Percentiles rank a stretch among this genome's conserved stretches.
Evolutionary conservation across 1,140 invertebrate species (phyloP).

Genomic region (Macrotrachela quadricornifera): DNA sequence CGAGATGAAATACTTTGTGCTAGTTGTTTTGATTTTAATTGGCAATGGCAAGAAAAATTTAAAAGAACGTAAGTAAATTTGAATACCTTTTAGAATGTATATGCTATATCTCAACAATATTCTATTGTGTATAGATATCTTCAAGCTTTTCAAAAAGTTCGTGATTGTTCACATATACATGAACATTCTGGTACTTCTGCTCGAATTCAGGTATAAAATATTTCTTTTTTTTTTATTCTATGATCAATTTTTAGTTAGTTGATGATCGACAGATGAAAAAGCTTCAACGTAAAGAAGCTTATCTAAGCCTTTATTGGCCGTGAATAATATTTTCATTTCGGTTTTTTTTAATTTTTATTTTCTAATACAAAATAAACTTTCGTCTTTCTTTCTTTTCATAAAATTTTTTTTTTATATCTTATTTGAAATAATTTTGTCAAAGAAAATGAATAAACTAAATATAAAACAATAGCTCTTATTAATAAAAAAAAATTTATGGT

Average conservation of each 20-base stretch:
- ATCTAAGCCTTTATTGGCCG: slow-evolving; percentile 8
- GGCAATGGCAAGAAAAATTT: slow-evolving; percentile 7
- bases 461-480: too few relatives aligned
- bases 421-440: too few relatives aligned
- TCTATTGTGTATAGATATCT: background rate
- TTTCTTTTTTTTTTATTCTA: too few relatives aligned
- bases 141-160: slow-evolving; percentile 2
- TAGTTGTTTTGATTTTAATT: slow-evolving; percentile 6
- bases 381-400: too few relatives aligned
- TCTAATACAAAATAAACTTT: too few relatives aligned
- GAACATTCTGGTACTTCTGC: slow-evolving; percentile 6
- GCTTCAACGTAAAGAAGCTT: slow-evolving; percentile 9
- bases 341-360: too few relatives aligned
- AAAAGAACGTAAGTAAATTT: slow-evolving; percentile 3
- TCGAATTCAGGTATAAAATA: slow-evolving; percentile 1
- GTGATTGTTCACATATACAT: slow-evolving; percentile 7
- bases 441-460: too few relatives aligned
- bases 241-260: too few relatives aligned
- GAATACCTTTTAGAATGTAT: too few relatives aligned
- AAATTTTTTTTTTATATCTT: too few relatives aligned
- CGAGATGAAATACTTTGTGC: background rate
- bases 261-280: slow-evolving; percentile 4
- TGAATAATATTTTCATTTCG: too few relatives aligned
- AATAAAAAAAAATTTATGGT: too few relatives aligned
- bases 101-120: background rate